Percentiles rank a stretch among this genome's conserved stretches.
These are phyloP conservation scores for Pardalotus punctatus DNA, from an alignment of 2,113 vertebrate species.

Conservation along the genomic window DNA sequence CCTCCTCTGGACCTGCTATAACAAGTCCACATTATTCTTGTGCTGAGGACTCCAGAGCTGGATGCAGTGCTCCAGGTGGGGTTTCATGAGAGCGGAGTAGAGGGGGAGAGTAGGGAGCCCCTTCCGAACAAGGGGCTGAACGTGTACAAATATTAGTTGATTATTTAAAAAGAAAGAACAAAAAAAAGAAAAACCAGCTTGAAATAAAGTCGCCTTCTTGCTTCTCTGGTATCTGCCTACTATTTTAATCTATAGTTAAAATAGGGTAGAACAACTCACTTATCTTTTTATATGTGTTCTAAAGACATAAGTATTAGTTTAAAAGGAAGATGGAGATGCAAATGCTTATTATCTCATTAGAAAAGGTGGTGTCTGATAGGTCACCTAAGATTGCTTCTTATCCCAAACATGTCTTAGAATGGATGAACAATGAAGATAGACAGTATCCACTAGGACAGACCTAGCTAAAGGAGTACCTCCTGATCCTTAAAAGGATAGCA, in stretches of 20 bases:
- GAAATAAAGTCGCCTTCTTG: background rate
- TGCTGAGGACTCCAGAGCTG: background rate
- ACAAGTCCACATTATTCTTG: background rate
- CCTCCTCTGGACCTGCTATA: background rate
- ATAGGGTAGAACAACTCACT: background rate
- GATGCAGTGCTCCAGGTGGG: background rate
- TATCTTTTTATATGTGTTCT: background rate
- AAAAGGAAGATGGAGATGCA: background rate
- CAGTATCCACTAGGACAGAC: background rate
- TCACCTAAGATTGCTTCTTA: background rate
- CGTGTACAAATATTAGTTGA: background rate
- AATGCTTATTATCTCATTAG: background rate
- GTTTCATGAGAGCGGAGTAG: background rate
- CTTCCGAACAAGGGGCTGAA: background rate
- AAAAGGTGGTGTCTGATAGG: background rate
- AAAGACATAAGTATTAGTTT: background rate
- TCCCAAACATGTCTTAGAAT: background rate
- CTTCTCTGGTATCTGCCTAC: background rate
- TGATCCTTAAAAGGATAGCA: background rate
- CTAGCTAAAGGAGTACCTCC: background rate
- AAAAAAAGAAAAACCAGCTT: background rate
- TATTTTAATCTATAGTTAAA: background rate
- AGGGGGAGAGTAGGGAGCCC: background rate
- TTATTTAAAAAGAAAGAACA: background rate
- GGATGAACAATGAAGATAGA: background rate